Evolutionary conservation across 2,888 invertebrate genomes (phyloP).

Genomic region (Phaedon cochleariae): DNA sequence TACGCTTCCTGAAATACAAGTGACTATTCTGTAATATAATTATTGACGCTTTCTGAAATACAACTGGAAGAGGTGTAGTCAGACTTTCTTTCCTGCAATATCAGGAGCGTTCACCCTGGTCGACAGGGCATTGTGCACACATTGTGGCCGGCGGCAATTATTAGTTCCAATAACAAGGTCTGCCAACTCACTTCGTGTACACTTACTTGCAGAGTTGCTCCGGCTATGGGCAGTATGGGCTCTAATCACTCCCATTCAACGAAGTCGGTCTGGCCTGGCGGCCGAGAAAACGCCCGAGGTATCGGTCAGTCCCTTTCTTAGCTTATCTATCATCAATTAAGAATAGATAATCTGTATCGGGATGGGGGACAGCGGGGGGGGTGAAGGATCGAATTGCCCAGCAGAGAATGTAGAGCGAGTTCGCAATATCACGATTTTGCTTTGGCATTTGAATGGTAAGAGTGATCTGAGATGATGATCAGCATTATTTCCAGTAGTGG

Average conservation of each 20-base stretch:
- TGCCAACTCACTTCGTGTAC: constrained; percentile 50
- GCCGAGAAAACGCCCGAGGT: constrained; percentile 51
- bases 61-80: no score
- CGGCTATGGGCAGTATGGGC: constrained; percentile 42
- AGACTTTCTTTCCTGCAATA: constrained; percentile 19
- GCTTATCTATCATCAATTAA: constrained; percentile 55
- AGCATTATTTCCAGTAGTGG: no score
- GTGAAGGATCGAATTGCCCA: neutral
- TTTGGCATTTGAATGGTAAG: neutral
- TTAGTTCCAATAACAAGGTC: constrained; percentile 60
- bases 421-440: neutral
- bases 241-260: constrained; percentile 59
- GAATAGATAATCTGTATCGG: constrained; percentile 49
- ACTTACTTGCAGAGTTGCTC: constrained; percentile 50
- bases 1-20: no score
- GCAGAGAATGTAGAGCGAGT: neutral
- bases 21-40: no score
- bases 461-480: no score
- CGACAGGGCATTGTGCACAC: constrained; percentile 48
- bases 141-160: constrained; percentile 55
- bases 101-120: constrained; percentile 50
- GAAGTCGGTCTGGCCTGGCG: constrained; percentile 42
- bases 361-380: neutral
- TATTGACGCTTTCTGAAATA: no score
- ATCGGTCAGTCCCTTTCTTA: constrained; percentile 54